These are phyloP conservation scores for Varecia variegata DNA, from an alignment of 2,797 vertebrate species.

Conservation along the genomic window DNA sequence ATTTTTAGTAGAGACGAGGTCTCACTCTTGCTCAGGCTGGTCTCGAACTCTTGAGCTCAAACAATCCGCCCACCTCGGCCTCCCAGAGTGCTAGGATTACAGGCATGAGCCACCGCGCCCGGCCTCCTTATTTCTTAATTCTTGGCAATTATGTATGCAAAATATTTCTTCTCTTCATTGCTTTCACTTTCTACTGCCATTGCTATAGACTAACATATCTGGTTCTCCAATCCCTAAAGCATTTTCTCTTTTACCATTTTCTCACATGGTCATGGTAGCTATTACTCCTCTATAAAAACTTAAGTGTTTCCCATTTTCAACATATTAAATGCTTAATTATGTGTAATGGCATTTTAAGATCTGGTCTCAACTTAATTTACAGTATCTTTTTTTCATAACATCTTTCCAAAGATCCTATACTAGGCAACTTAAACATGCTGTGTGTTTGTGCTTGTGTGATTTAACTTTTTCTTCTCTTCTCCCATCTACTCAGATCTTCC, in stretches of 20 bases:
- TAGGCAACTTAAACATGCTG: background rate
- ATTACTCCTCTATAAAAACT: slow-evolving; percentile 1
- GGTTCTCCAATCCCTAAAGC: background rate
- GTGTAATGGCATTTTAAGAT: background rate
- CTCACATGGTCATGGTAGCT: background rate
- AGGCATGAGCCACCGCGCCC: no score
- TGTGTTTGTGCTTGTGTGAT: background rate
- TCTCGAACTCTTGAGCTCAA: no score
- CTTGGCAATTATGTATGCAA: background rate
- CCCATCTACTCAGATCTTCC: background rate
- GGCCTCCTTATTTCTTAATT: background rate
- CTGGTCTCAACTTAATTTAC: background rate
- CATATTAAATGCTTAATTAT: background rate
- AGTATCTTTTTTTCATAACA: background rate
- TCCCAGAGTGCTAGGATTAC: no score
- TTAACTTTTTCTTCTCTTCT: background rate
- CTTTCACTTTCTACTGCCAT: background rate
- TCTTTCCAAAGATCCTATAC: background rate
- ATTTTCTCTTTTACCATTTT: background rate
- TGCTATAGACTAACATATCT: background rate
- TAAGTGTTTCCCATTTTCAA: background rate
- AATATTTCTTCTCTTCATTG: background rate
- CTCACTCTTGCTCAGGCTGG: no score
- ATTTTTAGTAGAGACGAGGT: no score
- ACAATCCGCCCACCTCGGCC: no score